phyloP scores from a whole-genome alignment of 2,113 vertebrate genomes.

The Blennius ocellaris region DNA sequence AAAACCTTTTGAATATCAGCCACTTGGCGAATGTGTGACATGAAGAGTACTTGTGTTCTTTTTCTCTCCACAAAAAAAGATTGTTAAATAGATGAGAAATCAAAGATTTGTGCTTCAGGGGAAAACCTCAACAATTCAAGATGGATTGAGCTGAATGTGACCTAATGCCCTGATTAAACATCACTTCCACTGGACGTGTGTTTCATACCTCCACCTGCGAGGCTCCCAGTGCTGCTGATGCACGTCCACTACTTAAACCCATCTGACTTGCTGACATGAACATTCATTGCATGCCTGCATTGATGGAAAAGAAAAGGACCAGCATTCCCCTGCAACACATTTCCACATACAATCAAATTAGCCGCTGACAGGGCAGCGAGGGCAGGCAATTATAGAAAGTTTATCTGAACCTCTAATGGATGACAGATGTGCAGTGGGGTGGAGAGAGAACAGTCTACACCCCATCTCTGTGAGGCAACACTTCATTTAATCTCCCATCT shows the following conservation, averaged over 20 bases:
- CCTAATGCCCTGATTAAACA: conserved; percentile 52
- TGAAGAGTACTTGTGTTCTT: not conserved
- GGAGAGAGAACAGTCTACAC: conserved; percentile 27
- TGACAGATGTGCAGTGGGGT: conserved; percentile 66
- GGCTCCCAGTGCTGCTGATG: conserved; percentile 19
- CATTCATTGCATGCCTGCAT: conserved; percentile 47
- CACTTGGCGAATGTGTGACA: conserved; percentile 1
- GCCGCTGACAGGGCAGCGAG: conserved; percentile 32
- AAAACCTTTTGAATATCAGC: conserved; percentile 3
- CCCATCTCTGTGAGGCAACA: conserved; percentile 48
- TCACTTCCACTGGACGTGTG: conserved; percentile 36
- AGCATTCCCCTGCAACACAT: conserved; percentile 38
- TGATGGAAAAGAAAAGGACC: conserved; percentile 42
- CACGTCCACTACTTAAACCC: conserved; percentile 22
- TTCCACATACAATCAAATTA: conserved; percentile 65
- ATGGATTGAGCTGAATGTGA: conserved; percentile 46
- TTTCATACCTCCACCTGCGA: conserved; percentile 43
- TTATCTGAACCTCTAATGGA: conserved; percentile 59
- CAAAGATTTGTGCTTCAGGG: conserved; percentile 30
- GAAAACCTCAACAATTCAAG: conserved; percentile 22
- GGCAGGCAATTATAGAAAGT: conserved; percentile 40
- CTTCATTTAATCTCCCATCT: conserved; percentile 53
- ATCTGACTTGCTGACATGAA: conserved; percentile 27
- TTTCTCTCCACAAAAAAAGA: conserved; percentile 16
- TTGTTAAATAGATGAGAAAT: conserved; percentile 2